Evolutionary conservation across 2,797 vertebrate genomes (phyloP).

Genomic region (Notolepis coatsorum): DNA sequence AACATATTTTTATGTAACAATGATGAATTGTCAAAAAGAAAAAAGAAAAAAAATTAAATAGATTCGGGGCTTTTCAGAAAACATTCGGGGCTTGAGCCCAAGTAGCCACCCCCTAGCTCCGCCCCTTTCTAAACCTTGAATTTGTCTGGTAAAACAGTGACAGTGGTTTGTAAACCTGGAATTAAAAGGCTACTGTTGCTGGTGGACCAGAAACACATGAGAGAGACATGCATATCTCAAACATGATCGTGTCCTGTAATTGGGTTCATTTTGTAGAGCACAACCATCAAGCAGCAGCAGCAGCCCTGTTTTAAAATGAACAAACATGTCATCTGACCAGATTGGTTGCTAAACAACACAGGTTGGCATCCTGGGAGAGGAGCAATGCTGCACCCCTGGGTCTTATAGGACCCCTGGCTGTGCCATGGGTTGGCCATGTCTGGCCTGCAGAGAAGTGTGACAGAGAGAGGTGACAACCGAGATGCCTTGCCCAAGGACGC

Average conservation of each 20-base stretch:
- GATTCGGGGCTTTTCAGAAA: too few species aligned
- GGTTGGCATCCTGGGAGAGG: slow-evolving; percentile 77
- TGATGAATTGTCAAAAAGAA: too few species aligned
- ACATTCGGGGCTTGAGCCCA: too few species aligned
- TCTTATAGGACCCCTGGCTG: slow-evolving; percentile 80
- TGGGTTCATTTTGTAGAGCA: slow-evolving; percentile 30
- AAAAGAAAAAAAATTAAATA: too few species aligned
- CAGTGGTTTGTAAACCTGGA: too few species aligned
- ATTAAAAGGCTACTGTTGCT: too few species aligned
- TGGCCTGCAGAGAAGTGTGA: slow-evolving; percentile 82
- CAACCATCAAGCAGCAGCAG: slow-evolving; percentile 62
- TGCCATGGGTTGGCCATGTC: slow-evolving; percentile 70
- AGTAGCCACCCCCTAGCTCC: too few species aligned
- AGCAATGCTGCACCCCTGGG: slow-evolving; percentile 47
- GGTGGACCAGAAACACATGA: too few species aligned
- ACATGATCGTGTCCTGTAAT: slow-evolving; percentile 65
- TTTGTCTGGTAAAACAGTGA: too few species aligned
- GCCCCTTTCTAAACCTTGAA: too few species aligned
- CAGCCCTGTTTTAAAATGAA: slow-evolving; percentile 64
- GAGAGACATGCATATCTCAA: too few species aligned
- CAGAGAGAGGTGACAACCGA: slow-evolving; percentile 81
- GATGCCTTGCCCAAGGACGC: slow-evolving; percentile 79
- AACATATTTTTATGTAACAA: too few species aligned
- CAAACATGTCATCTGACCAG: slow-evolving; percentile 65
- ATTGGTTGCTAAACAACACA: slow-evolving; percentile 80